Evolutionary conservation across 2,888 invertebrate genomes (phyloP), one percentile per base, ranked within the genome.

Genomic region (Nudaria mundana): DNA sequence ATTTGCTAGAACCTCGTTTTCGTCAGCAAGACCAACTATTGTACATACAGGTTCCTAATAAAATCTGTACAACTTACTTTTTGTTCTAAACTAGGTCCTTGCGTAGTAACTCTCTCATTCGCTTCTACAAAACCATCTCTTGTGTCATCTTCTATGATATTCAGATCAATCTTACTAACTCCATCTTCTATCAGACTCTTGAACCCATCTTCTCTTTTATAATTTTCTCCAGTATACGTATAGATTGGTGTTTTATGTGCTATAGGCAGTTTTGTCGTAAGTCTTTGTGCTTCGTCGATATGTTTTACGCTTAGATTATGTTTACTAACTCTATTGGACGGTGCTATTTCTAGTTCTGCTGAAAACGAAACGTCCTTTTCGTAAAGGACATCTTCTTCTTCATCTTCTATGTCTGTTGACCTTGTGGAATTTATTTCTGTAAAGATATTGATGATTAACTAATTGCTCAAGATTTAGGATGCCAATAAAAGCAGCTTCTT

Each of bases 351-450:
- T 73, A 94, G 85, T 78, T 94, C 93, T 20, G 94, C 94, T 52
- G 94, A 94, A 77, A 95, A 93, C 33, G 94, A 93, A 3, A 93
- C 94, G 63, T 94, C 94, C 77, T 94, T 94, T 77, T 94, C 94
- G 65, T 94, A 94, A 23, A 94, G 81, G 44, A 94, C 91, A 74
- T 94, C 94, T 70, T 92, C 92, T 63, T 91, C 92, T 33, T 90
- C 86, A 58, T 91, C 90, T 23, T 78, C 71, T 28, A 75, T 72
- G 35, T 91, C 91, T 44, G 91, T 91, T 48, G 91, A 86, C 63
- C 89, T 90, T 39, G 94, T 94, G 52, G 93, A 91, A 79, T 95
- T 95, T 62, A 94, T 83, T 83, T 94, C 95, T 95, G 91, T 3
- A 84, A 84, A 37, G 23, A 15, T 20, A 20, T 20, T 5, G 5